phyloP scores from a whole-genome alignment of 23 tunicate genomes.

The Botrylloides violaceus region DNA sequence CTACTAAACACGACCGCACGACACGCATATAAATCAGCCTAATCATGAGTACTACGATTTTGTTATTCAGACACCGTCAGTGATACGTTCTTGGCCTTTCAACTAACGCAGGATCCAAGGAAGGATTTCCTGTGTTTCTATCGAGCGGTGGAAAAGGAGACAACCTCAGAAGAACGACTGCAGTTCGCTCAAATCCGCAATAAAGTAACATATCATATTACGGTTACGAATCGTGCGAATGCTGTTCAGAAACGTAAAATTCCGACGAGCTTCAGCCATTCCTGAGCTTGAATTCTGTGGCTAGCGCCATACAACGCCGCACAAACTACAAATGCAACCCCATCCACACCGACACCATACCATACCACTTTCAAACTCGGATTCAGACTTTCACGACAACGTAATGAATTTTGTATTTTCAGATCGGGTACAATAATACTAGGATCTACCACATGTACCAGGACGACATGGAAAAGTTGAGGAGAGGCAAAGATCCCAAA shows the following conservation, averaged over 20 bases:
- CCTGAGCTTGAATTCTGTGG: too few species aligned
- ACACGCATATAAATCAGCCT: too few species aligned
- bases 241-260: too few species aligned
- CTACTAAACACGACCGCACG: too few species aligned
- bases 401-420: not conserved
- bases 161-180: not conserved
- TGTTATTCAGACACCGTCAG: not conserved
- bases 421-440: slow-evolving; percentile 10
- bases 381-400: too few species aligned
- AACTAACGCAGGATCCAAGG: not conserved
- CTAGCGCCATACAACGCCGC: too few species aligned
- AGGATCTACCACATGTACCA: not conserved
- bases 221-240: too few species aligned
- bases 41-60: too few species aligned
- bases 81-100: not conserved
- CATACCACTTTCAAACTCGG: too few species aligned
- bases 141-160: not conserved
- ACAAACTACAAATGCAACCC: too few species aligned
- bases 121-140: slow-evolving; percentile 1
- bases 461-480: not conserved
- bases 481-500: not conserved
- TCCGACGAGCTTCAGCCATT: too few species aligned
- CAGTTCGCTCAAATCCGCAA: not conserved
- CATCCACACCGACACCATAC: too few species aligned
- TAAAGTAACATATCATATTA: not conserved